Percentiles rank a stretch among this genome's conserved stretches.
These are phyloP conservation scores for Acanthosepion pharaonis DNA, from an alignment of 2,888 invertebrate genomes.

Conservation along the genomic window DNA sequence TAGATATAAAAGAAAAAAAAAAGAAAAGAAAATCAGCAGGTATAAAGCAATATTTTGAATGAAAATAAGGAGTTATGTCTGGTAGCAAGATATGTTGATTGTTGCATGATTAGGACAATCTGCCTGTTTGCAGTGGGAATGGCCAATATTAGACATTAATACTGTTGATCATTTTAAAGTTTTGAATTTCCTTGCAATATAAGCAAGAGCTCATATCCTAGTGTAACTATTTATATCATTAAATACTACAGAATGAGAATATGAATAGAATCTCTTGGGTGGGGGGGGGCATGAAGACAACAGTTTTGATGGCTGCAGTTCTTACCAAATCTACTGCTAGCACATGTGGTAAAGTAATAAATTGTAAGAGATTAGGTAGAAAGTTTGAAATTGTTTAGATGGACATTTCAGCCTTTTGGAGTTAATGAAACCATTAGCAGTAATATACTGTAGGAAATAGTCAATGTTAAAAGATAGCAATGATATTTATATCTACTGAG, in stretches of 20 bases:
- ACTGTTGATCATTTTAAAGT: background rate
- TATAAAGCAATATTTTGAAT: background rate
- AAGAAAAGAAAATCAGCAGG: background rate
- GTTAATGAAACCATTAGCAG: background rate
- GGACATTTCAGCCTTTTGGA: background rate
- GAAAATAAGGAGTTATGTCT: background rate
- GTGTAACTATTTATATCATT: no score
- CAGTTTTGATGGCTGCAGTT: background rate
- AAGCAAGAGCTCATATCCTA: background rate
- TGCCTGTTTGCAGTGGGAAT: background rate
- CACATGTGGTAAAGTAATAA: background rate
- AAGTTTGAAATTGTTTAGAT: background rate
- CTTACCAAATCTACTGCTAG: no score
- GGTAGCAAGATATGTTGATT: background rate
- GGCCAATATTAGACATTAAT: background rate
- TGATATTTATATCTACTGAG: background rate
- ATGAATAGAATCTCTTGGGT: no score
- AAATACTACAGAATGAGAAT: no score
- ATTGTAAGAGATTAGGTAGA: background rate
- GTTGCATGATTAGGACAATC: background rate
- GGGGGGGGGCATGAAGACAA: no score
- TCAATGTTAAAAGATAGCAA: background rate
- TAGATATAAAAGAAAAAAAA: background rate
- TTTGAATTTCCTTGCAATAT: background rate
- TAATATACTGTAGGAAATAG: background rate